These are phyloP conservation scores for Myopa tessellatipennis DNA, from an alignment of 2,888 invertebrate species.

Conservation along the genomic window DNA sequence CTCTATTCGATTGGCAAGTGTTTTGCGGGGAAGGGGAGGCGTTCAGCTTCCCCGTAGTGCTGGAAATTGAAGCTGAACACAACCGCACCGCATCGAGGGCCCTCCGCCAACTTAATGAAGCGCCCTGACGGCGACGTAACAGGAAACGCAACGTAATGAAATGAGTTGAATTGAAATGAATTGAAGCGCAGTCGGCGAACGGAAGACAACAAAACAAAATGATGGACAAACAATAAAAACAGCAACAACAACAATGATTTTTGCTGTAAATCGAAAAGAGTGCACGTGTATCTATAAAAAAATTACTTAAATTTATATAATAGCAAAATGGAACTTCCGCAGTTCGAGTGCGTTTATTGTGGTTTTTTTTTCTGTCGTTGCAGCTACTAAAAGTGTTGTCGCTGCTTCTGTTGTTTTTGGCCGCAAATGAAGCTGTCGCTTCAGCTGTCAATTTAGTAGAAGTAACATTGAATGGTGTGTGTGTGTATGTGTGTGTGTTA, in stretches of 20 bases:
- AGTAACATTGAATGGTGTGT: slow-evolving; percentile 3
- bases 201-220: not conserved
- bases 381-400: not conserved
- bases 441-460: slow-evolving; percentile 56
- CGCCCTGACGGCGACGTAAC: not conserved
- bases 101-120: not conserved
- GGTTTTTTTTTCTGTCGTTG: not conserved
- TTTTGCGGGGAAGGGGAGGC: not conserved
- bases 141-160: slow-evolving; percentile 8
- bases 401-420: slow-evolving; percentile 1
- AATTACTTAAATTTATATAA: slow-evolving; percentile 5
- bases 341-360: not conserved
- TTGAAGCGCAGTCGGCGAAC: not conserved
- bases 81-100: no score
- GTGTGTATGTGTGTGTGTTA: slow-evolving; percentile 1
- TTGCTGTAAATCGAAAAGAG: not conserved
- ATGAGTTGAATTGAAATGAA: slow-evolving; percentile 12
- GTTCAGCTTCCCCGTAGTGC: not conserved
- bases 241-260: not conserved
- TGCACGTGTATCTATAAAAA: not conserved
- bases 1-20: not conserved
- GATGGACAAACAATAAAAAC: not conserved
- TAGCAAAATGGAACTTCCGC: slow-evolving; percentile 11
- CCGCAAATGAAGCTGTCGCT: slow-evolving; percentile 57
- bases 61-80: no score